Evolutionary conservation across 1,140 invertebrate species (phyloP), one percentile per base, ranked within the genome.

Genomic region (Penaeus indicus): DNA sequence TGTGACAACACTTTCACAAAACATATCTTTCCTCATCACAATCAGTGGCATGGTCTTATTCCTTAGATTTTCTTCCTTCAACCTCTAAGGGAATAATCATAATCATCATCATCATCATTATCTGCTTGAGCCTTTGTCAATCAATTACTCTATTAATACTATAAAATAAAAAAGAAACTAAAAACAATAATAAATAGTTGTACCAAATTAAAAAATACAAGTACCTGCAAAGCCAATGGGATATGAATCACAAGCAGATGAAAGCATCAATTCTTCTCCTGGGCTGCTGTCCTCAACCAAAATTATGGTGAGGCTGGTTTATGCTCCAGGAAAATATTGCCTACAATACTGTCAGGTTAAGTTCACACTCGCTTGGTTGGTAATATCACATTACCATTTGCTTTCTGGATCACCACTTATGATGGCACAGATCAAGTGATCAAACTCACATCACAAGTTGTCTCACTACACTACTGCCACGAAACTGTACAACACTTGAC

Each of bases 161-260:
- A 42, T 42, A 42, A 7, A 42, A 42, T 81, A 81, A 69, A n/a
- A 67, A n/a, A 86, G 1, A 13, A 54, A 54, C 8, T 10, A 16
- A 80, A 69, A 81, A 60, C 27, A 82, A 69, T 32, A 61, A 54
- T 61, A 69, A 87, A 69, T 81, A 82, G 47, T 54, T 69, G 85
- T 87, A 87, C 85, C 85, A 87, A 87, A 87, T 87, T 60, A 87
- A 75, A 86, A 87, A 82, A 82, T 87, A 87, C 85, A 87, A 87
- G 85, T 87, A 87, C 85, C 85, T 87, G 85, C 82, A 87, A 87
- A 67, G 85, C 85, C 85, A 87, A 87, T 72, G 85, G 85, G 85
- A 72, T 81, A 87, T 87, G 85, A 81, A 87, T 87, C 85, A 69
- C 85, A 81, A 87, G 85, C 85, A 87, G 85, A 80, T 69, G 85